Percentiles rank a stretch among this genome's conserved stretches.
These are phyloP conservation scores for Stenotaenia linearis DNA, from an alignment of 2,888 invertebrate species.

Conservation along the genomic window DNA sequence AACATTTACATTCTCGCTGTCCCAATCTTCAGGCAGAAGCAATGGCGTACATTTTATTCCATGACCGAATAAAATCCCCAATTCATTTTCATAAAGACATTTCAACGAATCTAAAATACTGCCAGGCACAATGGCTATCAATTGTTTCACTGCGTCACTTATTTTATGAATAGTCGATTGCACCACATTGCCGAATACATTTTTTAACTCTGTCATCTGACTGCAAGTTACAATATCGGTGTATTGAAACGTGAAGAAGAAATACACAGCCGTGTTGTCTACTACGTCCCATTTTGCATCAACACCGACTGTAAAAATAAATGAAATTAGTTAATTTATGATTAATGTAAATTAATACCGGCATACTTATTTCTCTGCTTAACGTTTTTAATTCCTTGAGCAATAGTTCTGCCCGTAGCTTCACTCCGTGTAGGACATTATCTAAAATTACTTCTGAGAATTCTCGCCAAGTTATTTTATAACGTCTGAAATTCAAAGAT, in stretches of 20 bases:
- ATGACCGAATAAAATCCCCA: background rate
- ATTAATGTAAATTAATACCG: background rate
- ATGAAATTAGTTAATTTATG: background rate
- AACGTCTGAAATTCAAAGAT: background rate
- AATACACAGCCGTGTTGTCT: conserved; percentile 60
- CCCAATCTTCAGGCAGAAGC: background rate
- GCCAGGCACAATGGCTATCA: conserved; percentile 30
- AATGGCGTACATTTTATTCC: background rate
- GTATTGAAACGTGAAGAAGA: conserved; percentile 59
- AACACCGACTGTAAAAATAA: background rate
- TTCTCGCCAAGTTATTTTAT: background rate
- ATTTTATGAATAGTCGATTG: conserved; percentile 55
- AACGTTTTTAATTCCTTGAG: background rate
- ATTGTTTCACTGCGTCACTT: conserved; percentile 51
- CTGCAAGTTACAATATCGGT: conserved; percentile 57
- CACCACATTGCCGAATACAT: conserved; percentile 58
- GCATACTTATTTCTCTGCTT: background rate
- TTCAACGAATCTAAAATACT: conserved; percentile 29
- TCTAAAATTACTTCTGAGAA: background rate
- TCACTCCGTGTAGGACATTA: background rate
- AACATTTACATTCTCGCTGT: background rate
- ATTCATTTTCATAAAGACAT: background rate
- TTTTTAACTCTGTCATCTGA: conserved; percentile 55
- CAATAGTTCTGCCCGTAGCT: background rate
- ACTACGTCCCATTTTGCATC: conserved; percentile 55